These are phyloP conservation scores for Dysmachus trigonus DNA, from an alignment of 2,888 invertebrate genomes.

Conservation along the genomic window DNA sequence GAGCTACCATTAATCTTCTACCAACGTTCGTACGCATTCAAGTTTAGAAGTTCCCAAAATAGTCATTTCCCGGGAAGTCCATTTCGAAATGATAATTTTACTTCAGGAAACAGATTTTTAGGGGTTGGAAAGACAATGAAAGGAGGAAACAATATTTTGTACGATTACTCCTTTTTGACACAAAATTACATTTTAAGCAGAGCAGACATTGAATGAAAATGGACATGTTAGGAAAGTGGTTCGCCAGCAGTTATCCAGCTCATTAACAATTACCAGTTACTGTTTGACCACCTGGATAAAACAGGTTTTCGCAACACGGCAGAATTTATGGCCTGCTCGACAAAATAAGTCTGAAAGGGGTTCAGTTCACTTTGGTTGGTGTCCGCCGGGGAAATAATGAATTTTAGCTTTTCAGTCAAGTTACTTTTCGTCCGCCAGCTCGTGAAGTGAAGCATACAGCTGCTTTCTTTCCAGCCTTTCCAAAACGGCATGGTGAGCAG, in stretches of 20 bases:
- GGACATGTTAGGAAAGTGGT: slow-evolving; percentile 33
- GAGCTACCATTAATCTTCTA: too few relatives aligned
- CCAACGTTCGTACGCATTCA: too few relatives aligned
- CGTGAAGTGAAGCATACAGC: not conserved
- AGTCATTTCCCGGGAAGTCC: too few relatives aligned
- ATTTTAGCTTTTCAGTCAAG: not conserved
- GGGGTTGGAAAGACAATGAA: not conserved
- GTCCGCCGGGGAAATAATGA: not conserved
- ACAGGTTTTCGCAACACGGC: slow-evolving; percentile 3
- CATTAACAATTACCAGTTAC: not conserved
- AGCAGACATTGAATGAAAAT: not conserved
- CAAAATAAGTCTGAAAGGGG: not conserved
- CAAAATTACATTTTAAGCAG: not conserved
- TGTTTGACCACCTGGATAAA: slow-evolving; percentile 14
- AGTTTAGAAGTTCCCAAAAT: too few relatives aligned
- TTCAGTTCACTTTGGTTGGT: not conserved
- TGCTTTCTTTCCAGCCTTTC: not conserved
- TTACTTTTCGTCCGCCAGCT: not conserved
- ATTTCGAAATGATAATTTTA: not conserved
- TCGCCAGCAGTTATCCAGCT: slow-evolving; percentile 3
- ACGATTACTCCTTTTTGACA: not conserved
- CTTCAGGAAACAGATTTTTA: not conserved
- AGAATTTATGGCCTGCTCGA: not conserved
- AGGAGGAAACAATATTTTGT: too few relatives aligned
- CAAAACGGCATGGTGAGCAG: not conserved